These are phyloP conservation scores for Leptopilina boulardi DNA, from an alignment of 1,140 invertebrate genomes.

Conservation along the genomic window DNA sequence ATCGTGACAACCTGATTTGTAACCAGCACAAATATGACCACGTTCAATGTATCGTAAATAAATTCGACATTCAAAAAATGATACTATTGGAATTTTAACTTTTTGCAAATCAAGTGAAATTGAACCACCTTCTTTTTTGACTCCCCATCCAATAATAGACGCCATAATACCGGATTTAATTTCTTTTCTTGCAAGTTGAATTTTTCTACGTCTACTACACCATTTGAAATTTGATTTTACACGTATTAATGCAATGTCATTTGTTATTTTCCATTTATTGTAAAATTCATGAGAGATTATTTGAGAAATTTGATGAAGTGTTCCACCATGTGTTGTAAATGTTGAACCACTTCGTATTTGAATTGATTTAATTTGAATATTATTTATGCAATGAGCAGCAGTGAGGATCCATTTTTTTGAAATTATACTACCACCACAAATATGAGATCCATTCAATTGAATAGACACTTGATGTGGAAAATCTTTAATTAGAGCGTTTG, in stretches of 20 bases:
- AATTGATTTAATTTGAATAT: neutral
- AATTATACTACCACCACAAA: neutral
- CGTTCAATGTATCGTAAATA: neutral
- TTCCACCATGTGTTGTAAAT: neutral
- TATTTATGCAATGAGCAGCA: neutral
- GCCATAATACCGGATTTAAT: neutral
- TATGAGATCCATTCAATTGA: neutral
- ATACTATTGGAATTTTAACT: conserved; percentile 30
- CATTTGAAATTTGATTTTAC: neutral
- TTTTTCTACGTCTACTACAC: neutral
- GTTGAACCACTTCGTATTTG: neutral
- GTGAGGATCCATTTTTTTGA: neutral
- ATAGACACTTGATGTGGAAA: neutral
- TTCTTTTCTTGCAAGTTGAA: neutral
- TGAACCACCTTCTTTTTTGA: neutral
- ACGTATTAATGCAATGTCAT: neutral
- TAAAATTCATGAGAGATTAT: neutral
- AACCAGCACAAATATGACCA: conserved; percentile 42
- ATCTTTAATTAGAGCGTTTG: neutral
- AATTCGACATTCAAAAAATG: neutral
- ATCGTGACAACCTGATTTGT: conserved; percentile 27
- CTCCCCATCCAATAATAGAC: conserved; percentile 35
- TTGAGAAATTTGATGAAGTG: neutral
- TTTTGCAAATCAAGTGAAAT: conserved; percentile 22
- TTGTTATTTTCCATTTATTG: neutral